These are phyloP conservation scores for Parthenolecanium corni DNA, from an alignment of 2,888 invertebrate species.

Conservation along the genomic window DNA sequence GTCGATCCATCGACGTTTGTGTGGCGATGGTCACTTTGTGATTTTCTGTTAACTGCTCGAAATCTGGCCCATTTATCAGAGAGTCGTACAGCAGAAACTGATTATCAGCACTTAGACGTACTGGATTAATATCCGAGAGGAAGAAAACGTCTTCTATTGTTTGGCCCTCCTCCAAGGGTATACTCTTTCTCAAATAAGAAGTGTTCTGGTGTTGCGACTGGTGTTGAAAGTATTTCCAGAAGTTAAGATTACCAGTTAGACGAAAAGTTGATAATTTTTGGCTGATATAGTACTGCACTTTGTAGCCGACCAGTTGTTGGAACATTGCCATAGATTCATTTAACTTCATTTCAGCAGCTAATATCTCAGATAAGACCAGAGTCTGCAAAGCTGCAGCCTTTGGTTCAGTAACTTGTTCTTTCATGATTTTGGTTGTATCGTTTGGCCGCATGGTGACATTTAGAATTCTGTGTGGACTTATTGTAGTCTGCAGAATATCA, in stretches of 20 bases:
- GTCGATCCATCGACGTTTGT: conserved; percentile 71
- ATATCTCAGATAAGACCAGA: background rate
- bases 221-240: background rate
- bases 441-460: too few relatives aligned
- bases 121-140: background rate
- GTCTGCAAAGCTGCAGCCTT: background rate
- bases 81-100: conserved; percentile 6
- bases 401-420: too few relatives aligned
- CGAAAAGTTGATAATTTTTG: background rate
- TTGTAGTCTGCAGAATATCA: too few relatives aligned
- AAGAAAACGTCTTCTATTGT: background rate
- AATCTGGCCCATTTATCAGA: conserved; percentile 55
- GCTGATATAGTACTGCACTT: background rate
- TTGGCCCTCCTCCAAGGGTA: background rate
- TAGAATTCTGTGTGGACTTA: too few relatives aligned
- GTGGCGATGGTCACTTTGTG: conserved; percentile 65
- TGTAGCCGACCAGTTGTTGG: background rate
- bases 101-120: background rate
- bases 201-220: background rate
- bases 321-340: background rate
- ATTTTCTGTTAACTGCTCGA: conserved; percentile 47
- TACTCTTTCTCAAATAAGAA: background rate
- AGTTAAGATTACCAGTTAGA: background rate
- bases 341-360: background rate
- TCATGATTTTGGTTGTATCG: too few relatives aligned